Conservation (phyloP, 2,888 invertebrate species). For the Nasonia oneida region DNA sequence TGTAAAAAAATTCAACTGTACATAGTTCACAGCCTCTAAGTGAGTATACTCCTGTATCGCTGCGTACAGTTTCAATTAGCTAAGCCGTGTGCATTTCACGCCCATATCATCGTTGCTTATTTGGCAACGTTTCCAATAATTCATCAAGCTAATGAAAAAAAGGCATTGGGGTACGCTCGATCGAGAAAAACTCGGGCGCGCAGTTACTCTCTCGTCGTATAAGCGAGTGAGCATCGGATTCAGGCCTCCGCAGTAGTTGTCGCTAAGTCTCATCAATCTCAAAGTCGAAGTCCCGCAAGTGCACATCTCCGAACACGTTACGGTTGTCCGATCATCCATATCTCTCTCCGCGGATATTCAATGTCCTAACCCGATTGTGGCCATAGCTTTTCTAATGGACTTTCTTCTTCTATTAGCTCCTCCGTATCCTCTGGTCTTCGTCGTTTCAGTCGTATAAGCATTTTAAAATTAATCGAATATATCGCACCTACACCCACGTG, state of each 20-base stretch:
- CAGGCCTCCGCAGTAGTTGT: slow-evolving; percentile 32
- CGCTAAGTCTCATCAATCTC: slow-evolving; percentile 60
- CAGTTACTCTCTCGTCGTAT: not conserved
- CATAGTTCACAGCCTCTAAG: too few relatives aligned
- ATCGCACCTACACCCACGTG: not conserved
- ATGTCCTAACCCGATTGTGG: slow-evolving; percentile 40
- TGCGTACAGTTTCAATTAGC: too few relatives aligned
- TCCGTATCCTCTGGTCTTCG: too few relatives aligned
- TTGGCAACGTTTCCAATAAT: too few relatives aligned
- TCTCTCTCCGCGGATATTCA: slow-evolving; percentile 53
- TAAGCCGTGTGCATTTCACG: too few relatives aligned
- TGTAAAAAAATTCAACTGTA: too few relatives aligned
- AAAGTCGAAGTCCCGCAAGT: slow-evolving; percentile 56
- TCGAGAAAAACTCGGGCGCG: not conserved
- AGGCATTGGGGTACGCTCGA: not conserved
- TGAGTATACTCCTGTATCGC: too few relatives aligned
- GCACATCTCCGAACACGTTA: slow-evolving; percentile 43
- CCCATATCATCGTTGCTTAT: too few relatives aligned
- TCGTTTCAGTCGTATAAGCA: not conserved
- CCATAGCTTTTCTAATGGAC: slow-evolving; percentile 32
- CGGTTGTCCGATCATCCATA: slow-evolving; percentile 47
- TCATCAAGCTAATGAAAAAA: not conserved
- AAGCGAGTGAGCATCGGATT: not conserved
- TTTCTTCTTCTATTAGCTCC: not conserved
- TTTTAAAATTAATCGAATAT: not conserved